Base-by-base conservation (phyloP, 2,888 invertebrate species). In the Laothoe populi region DNA sequence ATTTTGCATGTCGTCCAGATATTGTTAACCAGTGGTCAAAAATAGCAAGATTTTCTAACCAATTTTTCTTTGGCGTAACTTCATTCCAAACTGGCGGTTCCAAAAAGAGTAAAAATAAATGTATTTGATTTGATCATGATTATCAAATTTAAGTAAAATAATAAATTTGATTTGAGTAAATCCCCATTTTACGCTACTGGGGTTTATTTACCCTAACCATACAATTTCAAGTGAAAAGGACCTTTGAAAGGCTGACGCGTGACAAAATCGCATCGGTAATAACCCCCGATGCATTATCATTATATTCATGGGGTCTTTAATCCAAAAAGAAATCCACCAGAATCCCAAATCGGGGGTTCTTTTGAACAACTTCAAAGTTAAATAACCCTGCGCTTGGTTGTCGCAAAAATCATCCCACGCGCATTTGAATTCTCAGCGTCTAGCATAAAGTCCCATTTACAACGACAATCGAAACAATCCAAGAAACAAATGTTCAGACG, bases 351-450 rank as follows among this genome's bases (percentile, higher is more conserved):
- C 87, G 83, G 83, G n/a, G 90, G 91, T 88, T 88, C 90, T 87
- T 90, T 92, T 91, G 91, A 90, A 87, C 86, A 83, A 90, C 90
- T 91, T 92, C 92, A 92, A 92, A 91, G 92, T 91, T 87, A 90
- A 90, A 87, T 86, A 89, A 90, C 89, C 91, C 85, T 74, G 75
- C 72, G 71, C 72, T 71, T 79, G 75, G 75, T 76, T 75, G 75
- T 71, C 75, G 67, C 64, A 69, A 70, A 75, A 64, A 62, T 64
- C 66, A 60, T 61, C 42, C 65, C 70, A 68, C 65, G 65, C 67
- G 63, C 84, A 75, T 78, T 67, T 74, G 46, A 67, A 78, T 84
- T 77, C 70, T 80, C 81, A 64, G n/a, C 0, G 16, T 10, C 1
- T 38, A 61, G 44, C 61, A 75, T 82, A 90, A 74, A 81, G 84